Percentiles rank a stretch among this genome's conserved stretches.
Evolutionary conservation across 2,113 vertebrate genomes (phyloP).

Genomic region (Suncus etruscus): DNA sequence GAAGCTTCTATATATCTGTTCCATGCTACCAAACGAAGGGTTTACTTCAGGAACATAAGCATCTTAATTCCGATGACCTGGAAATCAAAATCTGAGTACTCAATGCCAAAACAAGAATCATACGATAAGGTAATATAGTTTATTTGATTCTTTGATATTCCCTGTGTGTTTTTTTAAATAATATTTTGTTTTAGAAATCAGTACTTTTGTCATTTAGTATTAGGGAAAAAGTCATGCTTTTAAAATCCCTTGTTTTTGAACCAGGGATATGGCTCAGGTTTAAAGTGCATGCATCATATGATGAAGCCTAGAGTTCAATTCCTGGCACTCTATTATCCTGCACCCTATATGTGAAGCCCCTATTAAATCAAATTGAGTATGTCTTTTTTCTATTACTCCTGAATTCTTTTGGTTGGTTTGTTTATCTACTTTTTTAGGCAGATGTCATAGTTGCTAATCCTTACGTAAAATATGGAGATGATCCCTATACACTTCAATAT

Average conservation of each 20-base stretch:
- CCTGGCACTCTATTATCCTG: too few species aligned
- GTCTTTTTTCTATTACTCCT: not conserved
- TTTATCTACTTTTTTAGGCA: slow-evolving; percentile 80
- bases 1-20: slow-evolving; percentile 86
- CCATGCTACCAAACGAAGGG: slow-evolving; percentile 79
- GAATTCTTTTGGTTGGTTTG: not conserved
- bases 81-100: slow-evolving; percentile 73
- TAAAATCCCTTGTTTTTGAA: too few species aligned
- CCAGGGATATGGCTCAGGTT: too few species aligned
- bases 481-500: slow-evolving; percentile 86
- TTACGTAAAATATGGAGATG: slow-evolving; percentile 74
- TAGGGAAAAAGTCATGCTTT: too few species aligned
- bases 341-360: too few species aligned
- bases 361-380: not conserved
- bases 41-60: slow-evolving; percentile 87
- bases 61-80: slow-evolving; percentile 88
- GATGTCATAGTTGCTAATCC: slow-evolving; percentile 84
- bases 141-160: not conserved
- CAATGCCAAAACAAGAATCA: slow-evolving; percentile 84
- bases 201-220: slow-evolving; percentile 1
- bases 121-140: slow-evolving; percentile 84
- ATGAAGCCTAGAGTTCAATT: too few species aligned
- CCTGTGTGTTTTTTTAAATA: slow-evolving; percentile 28
- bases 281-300: too few species aligned
- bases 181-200: slow-evolving; percentile 35